phyloP scores from a whole-genome alignment of 2,113 vertebrate genomes.

The Cyanoderma ruficeps region DNA sequence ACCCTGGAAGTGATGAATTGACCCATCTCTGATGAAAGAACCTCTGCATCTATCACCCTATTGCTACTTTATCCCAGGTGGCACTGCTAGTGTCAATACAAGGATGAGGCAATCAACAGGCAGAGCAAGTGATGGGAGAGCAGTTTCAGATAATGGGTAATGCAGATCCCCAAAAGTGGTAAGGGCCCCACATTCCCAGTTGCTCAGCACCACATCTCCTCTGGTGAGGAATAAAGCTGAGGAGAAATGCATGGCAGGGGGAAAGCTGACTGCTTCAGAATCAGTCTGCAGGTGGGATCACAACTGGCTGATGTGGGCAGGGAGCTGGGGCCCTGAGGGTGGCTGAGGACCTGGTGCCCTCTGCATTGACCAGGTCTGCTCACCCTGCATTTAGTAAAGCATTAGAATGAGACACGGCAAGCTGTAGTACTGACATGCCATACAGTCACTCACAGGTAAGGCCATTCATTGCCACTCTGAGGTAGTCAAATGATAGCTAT shows the following conservation, averaged over 20 bases:
- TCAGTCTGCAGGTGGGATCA: neutral
- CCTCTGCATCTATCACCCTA: neutral
- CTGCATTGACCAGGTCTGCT: neutral
- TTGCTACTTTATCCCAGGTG: neutral
- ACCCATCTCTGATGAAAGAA: neutral
- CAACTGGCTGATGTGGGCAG: neutral
- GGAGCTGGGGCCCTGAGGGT: neutral
- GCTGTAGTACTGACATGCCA: neutral
- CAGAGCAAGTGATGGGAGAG: neutral
- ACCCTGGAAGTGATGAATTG: neutral
- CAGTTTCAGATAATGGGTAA: neutral
- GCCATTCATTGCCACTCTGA: neutral
- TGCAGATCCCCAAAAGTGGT: neutral
- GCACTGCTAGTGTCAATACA: neutral
- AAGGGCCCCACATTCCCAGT: neutral
- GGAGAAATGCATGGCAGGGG: fast-evolving
- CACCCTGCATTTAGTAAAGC: neutral
- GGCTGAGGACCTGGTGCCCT: neutral
- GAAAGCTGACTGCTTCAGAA: neutral
- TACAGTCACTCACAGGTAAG: neutral
- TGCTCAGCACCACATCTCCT: neutral
- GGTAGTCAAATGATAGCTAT: neutral
- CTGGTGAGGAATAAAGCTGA: neutral
- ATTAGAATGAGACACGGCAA: neutral
- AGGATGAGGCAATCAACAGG: neutral